Evolutionary conservation across 2,113 vertebrate species (phyloP).

Genomic region (Peromyscus leucopus): DNA sequence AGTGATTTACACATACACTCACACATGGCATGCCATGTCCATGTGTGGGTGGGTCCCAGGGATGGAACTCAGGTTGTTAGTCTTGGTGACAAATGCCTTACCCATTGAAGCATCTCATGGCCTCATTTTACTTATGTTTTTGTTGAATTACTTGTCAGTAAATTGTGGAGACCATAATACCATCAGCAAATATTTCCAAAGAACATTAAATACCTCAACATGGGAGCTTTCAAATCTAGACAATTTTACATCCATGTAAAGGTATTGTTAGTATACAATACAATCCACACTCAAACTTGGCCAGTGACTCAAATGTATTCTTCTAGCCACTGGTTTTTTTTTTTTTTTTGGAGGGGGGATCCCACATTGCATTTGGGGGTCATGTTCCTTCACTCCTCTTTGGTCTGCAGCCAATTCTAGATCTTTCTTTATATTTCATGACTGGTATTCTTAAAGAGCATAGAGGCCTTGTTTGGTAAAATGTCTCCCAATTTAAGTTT

Average conservation of each 20-base stretch:
- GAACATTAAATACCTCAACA: background rate
- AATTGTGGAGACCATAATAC: background rate
- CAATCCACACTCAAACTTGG: background rate
- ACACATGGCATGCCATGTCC: background rate
- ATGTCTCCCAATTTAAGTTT: background rate
- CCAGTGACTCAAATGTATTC: background rate
- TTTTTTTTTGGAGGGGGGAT: background rate
- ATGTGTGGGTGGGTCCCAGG: background rate
- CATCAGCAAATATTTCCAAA: background rate
- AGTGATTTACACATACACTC: background rate
- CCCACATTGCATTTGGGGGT: background rate
- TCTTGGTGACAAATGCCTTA: background rate
- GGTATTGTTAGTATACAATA: background rate
- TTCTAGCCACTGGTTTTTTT: background rate
- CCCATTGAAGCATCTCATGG: background rate
- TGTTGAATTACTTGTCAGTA: background rate
- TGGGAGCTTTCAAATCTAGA: background rate
- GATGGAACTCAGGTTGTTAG: background rate
- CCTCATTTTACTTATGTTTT: background rate
- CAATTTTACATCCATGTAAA: background rate
- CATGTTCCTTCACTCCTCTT: background rate
- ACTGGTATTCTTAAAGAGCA: constrained; percentile 26
- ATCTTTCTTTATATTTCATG: constrained; percentile 49
- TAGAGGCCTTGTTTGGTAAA: background rate
- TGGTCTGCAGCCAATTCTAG: background rate